phyloP scores from a whole-genome alignment of 1,140 invertebrate genomes.

The Trichonephila clavipes region DNA sequence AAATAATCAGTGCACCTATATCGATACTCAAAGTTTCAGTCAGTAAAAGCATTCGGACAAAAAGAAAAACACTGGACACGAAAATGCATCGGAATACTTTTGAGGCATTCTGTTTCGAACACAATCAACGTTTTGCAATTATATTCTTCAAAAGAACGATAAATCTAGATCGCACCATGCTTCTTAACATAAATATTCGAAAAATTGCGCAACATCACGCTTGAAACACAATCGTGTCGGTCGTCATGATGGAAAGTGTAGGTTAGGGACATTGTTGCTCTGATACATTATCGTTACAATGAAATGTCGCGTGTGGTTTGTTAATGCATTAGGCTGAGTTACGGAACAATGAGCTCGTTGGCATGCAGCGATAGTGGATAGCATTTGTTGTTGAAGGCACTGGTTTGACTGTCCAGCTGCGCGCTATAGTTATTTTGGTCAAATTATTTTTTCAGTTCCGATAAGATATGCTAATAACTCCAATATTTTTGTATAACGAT shows the following conservation, averaged over 20 bases:
- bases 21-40: too few species aligned
- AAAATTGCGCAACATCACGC: not conserved
- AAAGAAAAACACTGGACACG: too few species aligned
- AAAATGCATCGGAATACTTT: too few species aligned
- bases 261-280: constrained; percentile 37
- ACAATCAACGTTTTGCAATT: not conserved
- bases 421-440: not conserved
- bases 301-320: constrained; percentile 11
- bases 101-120: too few species aligned
- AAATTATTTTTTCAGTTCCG: not conserved
- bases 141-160: not conserved
- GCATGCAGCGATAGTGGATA: not conserved
- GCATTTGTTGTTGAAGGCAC: not conserved
- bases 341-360: constrained; percentile 19
- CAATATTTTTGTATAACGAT: not conserved
- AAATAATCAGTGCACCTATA: too few species aligned
- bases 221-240: not conserved
- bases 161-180: not conserved
- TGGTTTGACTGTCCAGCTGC: not conserved
- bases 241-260: not conserved
- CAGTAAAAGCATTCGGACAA: too few species aligned
- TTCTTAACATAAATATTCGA: constrained; percentile 23
- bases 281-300: constrained; percentile 61
- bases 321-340: not conserved
- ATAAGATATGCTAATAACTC: not conserved